phyloP scores from a whole-genome alignment of 1,140 invertebrate genomes.

The Dinoponera quadriceps region DNA sequence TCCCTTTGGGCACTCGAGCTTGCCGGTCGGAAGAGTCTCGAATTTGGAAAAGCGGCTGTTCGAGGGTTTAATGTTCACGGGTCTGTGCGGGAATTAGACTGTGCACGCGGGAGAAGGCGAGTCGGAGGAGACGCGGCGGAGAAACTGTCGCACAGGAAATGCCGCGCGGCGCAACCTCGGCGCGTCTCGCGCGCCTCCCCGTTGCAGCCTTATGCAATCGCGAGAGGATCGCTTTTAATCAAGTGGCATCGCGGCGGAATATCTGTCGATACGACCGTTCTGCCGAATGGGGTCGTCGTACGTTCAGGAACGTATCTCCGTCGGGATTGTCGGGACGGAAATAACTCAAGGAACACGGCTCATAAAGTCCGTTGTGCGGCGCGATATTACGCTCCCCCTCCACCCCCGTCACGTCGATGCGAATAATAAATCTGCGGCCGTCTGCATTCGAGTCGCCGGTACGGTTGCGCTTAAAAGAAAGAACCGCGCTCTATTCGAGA shows the following conservation, averaged over 20 bases:
- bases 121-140: neutral
- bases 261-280: slow-evolving; percentile 61
- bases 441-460: slow-evolving; percentile 60
- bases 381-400: slow-evolving; percentile 65
- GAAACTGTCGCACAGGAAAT: neutral
- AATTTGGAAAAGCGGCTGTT: too few species aligned
- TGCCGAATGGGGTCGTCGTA: slow-evolving; percentile 77
- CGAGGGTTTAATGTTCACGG: too few species aligned
- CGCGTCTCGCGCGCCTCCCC: neutral
- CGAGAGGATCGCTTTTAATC: slow-evolving; percentile 64
- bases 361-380: slow-evolving; percentile 71
- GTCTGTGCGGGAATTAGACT: neutral
- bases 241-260: slow-evolving; percentile 57
- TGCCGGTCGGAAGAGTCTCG: too few species aligned
- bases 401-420: slow-evolving; percentile 20
- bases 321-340: slow-evolving; percentile 76
- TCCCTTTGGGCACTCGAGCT: neutral
- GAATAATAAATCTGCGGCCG: slow-evolving; percentile 58
- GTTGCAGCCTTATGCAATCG: slow-evolving; percentile 48
- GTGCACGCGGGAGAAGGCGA: neutral
- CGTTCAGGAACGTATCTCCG: slow-evolving; percentile 77
- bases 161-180: too few species aligned
- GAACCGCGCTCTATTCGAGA: neutral
- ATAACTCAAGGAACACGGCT: slow-evolving; percentile 76
- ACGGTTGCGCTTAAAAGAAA: too few species aligned